Percentiles rank a stretch among this genome's conserved stretches.
phyloP scores from a whole-genome alignment of 2,797 vertebrate genomes.

The Ibycter americanus region DNA sequence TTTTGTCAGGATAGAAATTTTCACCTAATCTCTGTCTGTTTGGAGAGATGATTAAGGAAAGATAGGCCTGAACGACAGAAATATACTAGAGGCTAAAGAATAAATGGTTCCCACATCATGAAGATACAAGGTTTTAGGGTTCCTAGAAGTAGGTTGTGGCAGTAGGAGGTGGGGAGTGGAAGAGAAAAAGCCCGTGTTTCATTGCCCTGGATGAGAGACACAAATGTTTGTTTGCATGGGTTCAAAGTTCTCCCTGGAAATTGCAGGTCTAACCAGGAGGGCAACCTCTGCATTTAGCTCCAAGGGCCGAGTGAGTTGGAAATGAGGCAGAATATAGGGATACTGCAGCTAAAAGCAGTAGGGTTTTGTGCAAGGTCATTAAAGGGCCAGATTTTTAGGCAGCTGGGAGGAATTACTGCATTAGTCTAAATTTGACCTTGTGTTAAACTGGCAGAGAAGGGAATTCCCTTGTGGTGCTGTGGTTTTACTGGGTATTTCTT shows the following conservation, averaged over 20 bases:
- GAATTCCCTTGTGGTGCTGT: slow-evolving; percentile 34
- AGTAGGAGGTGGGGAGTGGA: neutral
- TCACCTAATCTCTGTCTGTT: neutral
- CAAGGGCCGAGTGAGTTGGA: neutral
- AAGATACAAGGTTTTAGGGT: neutral
- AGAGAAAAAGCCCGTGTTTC: neutral
- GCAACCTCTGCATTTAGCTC: neutral
- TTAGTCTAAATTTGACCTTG: neutral
- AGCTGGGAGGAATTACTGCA: neutral
- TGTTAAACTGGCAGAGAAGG: slow-evolving; percentile 1
- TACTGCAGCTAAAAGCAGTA: neutral
- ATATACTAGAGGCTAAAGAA: neutral
- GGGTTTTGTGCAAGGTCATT: neutral
- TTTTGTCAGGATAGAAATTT: neutral
- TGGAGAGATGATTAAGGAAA: neutral
- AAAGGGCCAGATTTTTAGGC: neutral
- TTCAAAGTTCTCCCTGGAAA: slow-evolving; percentile 7
- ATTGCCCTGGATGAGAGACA: neutral
- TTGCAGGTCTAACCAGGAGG: neutral
- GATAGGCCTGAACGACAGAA: neutral
- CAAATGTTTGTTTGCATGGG: neutral
- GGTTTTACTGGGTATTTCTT: neutral
- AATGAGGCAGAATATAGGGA: neutral
- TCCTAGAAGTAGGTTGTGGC: neutral
- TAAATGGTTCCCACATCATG: neutral